These are phyloP conservation scores for Leucophenga varia DNA, from an alignment of 1,140 invertebrate species.

Conservation along the genomic window DNA sequence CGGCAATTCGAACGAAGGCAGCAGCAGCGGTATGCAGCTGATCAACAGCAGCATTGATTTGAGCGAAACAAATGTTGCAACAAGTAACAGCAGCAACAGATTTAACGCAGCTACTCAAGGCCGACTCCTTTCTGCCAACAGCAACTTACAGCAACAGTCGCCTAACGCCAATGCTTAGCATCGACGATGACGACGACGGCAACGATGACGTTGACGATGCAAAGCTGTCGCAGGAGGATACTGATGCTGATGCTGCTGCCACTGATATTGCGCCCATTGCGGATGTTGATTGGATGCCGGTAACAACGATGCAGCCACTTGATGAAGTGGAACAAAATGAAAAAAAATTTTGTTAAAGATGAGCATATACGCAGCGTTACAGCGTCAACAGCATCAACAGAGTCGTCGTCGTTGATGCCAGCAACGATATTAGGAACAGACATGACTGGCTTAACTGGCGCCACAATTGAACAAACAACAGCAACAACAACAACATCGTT, in stretches of 20 bases:
- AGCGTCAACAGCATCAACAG: not conserved
- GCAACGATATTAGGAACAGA: slow-evolving; percentile 15
- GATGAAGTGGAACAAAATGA: not conserved
- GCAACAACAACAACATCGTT: not conserved
- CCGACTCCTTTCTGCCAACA: slow-evolving; percentile 41
- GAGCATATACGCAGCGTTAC: too few species aligned
- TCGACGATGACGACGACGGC: slow-evolving; percentile 13
- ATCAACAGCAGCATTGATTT: too few species aligned
- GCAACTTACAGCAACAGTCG: slow-evolving; percentile 20
- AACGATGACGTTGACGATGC: not conserved
- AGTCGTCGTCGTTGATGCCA: not conserved
- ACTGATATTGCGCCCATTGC: slow-evolving; percentile 6
- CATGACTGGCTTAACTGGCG: not conserved
- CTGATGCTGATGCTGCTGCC: slow-evolving; percentile 13
- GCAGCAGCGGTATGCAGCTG: not conserved
- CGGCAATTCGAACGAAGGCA: not conserved
- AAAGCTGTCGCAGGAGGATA: not conserved
- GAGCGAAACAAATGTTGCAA: too few species aligned
- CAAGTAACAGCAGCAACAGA: slow-evolving; percentile 29
- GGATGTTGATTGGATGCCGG: too few species aligned
- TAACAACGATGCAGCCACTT: too few species aligned
- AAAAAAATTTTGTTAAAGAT: too few species aligned
- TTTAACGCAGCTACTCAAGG: slow-evolving; percentile 41
- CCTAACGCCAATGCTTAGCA: slow-evolving; percentile 24
- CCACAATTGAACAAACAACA: slow-evolving; percentile 2